Conservation (phyloP, 2,888 invertebrate species). For the Cyclophora punctaria region DNA sequence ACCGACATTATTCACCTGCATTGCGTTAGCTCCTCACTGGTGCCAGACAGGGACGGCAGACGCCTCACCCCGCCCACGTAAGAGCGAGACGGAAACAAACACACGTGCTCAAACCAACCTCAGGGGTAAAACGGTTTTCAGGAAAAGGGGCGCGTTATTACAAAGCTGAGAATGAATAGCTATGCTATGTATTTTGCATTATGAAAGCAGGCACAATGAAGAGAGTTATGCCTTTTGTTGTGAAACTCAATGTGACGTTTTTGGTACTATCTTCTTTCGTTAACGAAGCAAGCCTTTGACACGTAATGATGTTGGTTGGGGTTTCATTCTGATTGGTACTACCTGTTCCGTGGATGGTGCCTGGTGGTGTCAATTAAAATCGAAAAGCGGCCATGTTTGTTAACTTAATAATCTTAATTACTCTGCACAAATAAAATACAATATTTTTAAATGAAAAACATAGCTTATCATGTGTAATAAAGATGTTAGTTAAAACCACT, state of each 20-base stretch:
- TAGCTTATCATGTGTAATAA: too few relatives aligned
- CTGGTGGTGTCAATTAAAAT: too few relatives aligned
- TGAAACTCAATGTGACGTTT: slow-evolving; percentile 42
- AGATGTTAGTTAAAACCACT: too few relatives aligned
- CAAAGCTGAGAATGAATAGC: slow-evolving; percentile 60
- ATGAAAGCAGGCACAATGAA: slow-evolving; percentile 50
- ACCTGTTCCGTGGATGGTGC: too few relatives aligned
- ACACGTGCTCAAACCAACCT: slow-evolving; percentile 59
- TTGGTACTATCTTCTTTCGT: slow-evolving; percentile 31
- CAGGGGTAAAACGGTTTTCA: slow-evolving; percentile 57
- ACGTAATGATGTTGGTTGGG: slow-evolving; percentile 10
- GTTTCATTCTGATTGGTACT: background rate
- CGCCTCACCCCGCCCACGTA: slow-evolving; percentile 11
- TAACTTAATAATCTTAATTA: too few relatives aligned
- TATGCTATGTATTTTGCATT: slow-evolving; percentile 53
- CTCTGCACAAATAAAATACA: too few relatives aligned
- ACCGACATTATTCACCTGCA: slow-evolving; percentile 52
- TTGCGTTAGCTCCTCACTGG: slow-evolving; percentile 67
- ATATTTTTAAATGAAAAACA: too few relatives aligned
- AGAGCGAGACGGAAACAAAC: slow-evolving; percentile 36
- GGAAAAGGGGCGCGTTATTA: slow-evolving; percentile 57
- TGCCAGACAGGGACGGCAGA: slow-evolving; percentile 33
- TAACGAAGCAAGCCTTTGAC: slow-evolving; percentile 34
- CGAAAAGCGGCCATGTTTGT: too few relatives aligned
- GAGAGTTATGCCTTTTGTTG: slow-evolving; percentile 51